Conservation (phyloP, 2,113 vertebrate genomes). For the Cyprinodon brontotheroides region DNA sequence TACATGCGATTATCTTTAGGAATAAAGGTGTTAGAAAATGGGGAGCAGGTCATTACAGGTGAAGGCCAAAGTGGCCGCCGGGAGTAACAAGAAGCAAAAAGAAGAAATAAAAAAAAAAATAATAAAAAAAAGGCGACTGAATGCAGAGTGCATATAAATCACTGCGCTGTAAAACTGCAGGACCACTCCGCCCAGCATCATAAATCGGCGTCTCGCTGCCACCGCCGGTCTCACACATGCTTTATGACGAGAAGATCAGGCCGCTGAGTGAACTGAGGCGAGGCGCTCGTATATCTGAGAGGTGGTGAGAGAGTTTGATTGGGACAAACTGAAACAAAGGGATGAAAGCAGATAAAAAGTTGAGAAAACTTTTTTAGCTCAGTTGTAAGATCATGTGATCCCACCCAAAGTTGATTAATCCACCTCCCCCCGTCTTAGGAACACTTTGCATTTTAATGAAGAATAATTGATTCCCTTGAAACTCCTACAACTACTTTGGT, state of each 20-base stretch:
- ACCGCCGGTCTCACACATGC: conserved; percentile 59
- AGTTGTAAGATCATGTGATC: background rate
- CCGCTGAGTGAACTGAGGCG: conserved; percentile 63
- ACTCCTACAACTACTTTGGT: conserved; percentile 17
- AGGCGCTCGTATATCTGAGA: conserved; percentile 50
- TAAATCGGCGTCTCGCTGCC: conserved; percentile 66
- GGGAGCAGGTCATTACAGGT: conserved; percentile 1
- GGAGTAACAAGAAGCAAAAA: no score
- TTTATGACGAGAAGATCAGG: conserved; percentile 75
- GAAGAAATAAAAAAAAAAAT: background rate
- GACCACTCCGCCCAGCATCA: conserved; percentile 60
- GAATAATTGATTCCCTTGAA: conserved; percentile 27
- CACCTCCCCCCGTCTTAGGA: conserved; percentile 4
- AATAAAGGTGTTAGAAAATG: conserved; percentile 7
- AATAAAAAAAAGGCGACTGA: conserved; percentile 15
- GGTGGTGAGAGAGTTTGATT: conserved; percentile 36
- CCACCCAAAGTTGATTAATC: background rate
- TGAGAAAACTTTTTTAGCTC: background rate
- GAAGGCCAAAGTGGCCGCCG: conserved; percentile 50
- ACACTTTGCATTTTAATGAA: conserved; percentile 30
- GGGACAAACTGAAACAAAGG: conserved; percentile 26
- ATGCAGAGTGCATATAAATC: conserved; percentile 57
- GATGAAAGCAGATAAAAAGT: background rate
- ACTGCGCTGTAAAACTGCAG: conserved; percentile 58
- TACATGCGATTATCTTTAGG: conserved; percentile 45